A percentile compares a stretch with the other conserved stretches of the same genome.
These are phyloP conservation scores for Tetramorium bicarinatum DNA, from an alignment of 2,888 invertebrate genomes.

Conservation along the genomic window DNA sequence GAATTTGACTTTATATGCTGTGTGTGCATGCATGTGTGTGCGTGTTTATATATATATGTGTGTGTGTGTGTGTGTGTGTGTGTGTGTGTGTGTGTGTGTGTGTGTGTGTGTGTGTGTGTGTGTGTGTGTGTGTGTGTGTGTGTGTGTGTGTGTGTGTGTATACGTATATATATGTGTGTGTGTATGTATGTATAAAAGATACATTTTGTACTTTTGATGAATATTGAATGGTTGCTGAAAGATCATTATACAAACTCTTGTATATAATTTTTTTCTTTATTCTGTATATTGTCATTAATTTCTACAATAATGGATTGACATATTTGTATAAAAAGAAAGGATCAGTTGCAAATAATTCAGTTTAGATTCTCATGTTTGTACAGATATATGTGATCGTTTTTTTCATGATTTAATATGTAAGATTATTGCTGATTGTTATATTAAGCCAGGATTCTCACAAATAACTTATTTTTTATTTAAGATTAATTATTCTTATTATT, in stretches of 20 bases:
- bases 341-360: slow-evolving; percentile 71
- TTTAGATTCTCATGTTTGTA: slow-evolving; percentile 77
- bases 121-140: neutral
- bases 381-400: slow-evolving; percentile 74
- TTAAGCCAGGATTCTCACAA: slow-evolving; percentile 65
- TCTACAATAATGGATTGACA: slow-evolving; percentile 80
- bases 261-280: slow-evolving; percentile 79
- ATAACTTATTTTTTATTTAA: slow-evolving; percentile 79
- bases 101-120: no score
- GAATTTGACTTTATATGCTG: slow-evolving; percentile 70
- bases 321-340: slow-evolving; percentile 81
- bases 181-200: slow-evolving; percentile 65
- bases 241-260: slow-evolving; percentile 78
- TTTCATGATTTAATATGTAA: slow-evolving; percentile 68
- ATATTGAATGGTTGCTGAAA: slow-evolving; percentile 70
- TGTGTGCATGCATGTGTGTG: slow-evolving; percentile 2
- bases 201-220: slow-evolving; percentile 79
- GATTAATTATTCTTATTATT: slow-evolving; percentile 72
- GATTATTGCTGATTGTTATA: slow-evolving; percentile 67
- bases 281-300: slow-evolving; percentile 82
- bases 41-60: no score
- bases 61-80: slow-evolving; percentile 42
- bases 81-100: slow-evolving; percentile 66
- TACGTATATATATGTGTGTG: slow-evolving; percentile 67
- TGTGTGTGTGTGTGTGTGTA: slow-evolving; percentile 42